A percentile compares a stretch with the other conserved stretches of the same genome.
Evolutionary conservation across 1,140 invertebrate species (phyloP).

Genomic region (Catajapyx aquilonaris): DNA sequence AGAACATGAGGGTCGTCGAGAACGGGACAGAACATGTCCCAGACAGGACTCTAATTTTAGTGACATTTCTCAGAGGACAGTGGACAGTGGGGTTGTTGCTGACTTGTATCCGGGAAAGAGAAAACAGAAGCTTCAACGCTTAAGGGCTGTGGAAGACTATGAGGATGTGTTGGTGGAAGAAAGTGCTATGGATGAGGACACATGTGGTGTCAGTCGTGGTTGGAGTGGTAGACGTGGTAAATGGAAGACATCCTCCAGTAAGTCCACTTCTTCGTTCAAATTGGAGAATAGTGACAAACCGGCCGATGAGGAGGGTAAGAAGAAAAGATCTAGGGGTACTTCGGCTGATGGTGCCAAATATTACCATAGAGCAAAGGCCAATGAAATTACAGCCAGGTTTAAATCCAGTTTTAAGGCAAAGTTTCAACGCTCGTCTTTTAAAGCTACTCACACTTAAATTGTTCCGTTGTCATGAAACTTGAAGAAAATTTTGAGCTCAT

Average conservation of each 20-base stretch:
- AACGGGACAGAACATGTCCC: conserved; percentile 3
- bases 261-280: not conserved
- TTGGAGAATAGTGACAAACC: not conserved
- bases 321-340: not conserved
- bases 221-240: too few relatives aligned
- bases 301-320: too few relatives aligned
- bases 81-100: conserved; percentile 11
- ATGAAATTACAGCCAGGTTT: not conserved
- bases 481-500: too few relatives aligned
- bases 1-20: too few relatives aligned
- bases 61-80: conserved; percentile 11
- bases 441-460: not conserved
- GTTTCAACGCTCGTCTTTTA: not conserved
- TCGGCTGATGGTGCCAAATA: not conserved
- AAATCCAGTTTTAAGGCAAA: conserved; percentile 1
- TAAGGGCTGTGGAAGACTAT: not conserved
- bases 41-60: conserved; percentile 13
- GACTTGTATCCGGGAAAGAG: conserved; percentile 6
- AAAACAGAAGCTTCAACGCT: not conserved
- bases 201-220: too few relatives aligned
- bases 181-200: not conserved
- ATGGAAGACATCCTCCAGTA: not conserved
- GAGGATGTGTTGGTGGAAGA: not conserved
- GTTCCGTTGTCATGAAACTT: too few relatives aligned
- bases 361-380: not conserved